phyloP scores from a whole-genome alignment of 2,888 invertebrate genomes.

The Drosophila nigritarsus region DNA sequence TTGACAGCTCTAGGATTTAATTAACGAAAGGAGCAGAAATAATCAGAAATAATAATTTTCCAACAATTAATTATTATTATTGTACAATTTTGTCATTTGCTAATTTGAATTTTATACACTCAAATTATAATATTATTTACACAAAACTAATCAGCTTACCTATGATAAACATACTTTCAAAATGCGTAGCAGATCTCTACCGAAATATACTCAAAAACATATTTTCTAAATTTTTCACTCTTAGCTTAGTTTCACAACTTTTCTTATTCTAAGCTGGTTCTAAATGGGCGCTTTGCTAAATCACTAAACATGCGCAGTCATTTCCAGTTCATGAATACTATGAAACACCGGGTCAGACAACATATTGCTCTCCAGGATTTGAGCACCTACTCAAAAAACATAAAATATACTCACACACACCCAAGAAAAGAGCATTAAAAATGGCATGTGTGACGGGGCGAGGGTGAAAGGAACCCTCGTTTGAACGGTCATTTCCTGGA shows the following conservation, averaged over 20 bases:
- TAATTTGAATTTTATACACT: background rate
- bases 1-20: conserved; percentile 17
- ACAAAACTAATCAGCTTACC: background rate
- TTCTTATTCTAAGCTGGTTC: conserved; percentile 6
- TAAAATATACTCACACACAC: conserved; percentile 30
- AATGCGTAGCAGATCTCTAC: background rate
- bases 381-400: conserved; percentile 46
- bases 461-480: conserved; percentile 22
- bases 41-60: background rate
- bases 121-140: background rate
- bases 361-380: conserved; percentile 44
- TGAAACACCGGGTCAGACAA: conserved; percentile 30
- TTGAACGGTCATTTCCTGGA: conserved; percentile 67
- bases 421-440: conserved; percentile 19
- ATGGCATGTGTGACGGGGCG: conserved; percentile 22
- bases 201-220: background rate
- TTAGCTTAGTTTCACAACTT: background rate
- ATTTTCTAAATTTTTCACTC: background rate
- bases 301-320: conserved; percentile 42
- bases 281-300: conserved; percentile 1
- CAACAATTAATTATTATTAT: background rate
- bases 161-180: too few relatives aligned
- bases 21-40: background rate
- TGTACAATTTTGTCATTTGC: background rate
- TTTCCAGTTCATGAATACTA: conserved; percentile 54